Percentiles rank a stretch among this genome's conserved stretches.
phyloP scores from a whole-genome alignment of 2,797 vertebrate species.

The Channa striata region DNA sequence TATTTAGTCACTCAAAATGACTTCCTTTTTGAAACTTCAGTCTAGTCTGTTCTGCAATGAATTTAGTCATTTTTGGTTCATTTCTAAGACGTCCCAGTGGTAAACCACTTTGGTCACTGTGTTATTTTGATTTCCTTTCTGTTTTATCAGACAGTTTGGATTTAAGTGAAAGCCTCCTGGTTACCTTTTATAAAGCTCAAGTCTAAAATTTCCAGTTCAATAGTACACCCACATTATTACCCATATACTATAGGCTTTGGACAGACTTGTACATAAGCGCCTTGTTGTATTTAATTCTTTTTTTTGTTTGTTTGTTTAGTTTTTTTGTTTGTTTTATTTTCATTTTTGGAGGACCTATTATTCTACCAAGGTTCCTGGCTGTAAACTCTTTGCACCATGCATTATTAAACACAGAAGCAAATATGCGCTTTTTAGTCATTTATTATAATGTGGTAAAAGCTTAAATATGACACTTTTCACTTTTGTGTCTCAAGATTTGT shows the following conservation, averaged over 20 bases:
- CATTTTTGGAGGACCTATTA: too few species aligned
- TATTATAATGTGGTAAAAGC: conserved; percentile 10
- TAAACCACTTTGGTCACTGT: conserved; percentile 54
- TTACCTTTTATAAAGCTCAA: conserved; percentile 19
- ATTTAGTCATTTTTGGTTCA: conserved; percentile 49
- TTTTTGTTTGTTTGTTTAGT: too few species aligned
- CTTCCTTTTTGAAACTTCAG: conserved; percentile 44
- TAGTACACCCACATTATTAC: conserved; percentile 8
- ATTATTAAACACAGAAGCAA: conserved; percentile 10
- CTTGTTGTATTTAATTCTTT: too few species aligned
- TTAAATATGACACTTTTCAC: neutral
- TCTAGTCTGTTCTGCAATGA: conserved; percentile 55
- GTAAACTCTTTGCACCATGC: neutral
- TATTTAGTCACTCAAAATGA: conserved; percentile 60
- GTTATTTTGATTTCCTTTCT: conserved; percentile 49
- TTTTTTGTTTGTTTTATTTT: too few species aligned
- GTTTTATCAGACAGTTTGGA: conserved; percentile 38
- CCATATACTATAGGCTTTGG: conserved; percentile 10
- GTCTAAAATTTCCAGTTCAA: conserved; percentile 1
- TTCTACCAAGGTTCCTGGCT: neutral
- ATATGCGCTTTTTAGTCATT: conserved; percentile 20
- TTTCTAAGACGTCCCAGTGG: conserved; percentile 42
- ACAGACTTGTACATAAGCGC: neutral
- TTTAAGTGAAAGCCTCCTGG: conserved; percentile 35
- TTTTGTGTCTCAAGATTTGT: neutral